A percentile compares a stretch with the other conserved stretches of the same genome.
Conservation (phyloP, 2,888 invertebrate species). For the Scelioninae gen. 1 region DNA sequence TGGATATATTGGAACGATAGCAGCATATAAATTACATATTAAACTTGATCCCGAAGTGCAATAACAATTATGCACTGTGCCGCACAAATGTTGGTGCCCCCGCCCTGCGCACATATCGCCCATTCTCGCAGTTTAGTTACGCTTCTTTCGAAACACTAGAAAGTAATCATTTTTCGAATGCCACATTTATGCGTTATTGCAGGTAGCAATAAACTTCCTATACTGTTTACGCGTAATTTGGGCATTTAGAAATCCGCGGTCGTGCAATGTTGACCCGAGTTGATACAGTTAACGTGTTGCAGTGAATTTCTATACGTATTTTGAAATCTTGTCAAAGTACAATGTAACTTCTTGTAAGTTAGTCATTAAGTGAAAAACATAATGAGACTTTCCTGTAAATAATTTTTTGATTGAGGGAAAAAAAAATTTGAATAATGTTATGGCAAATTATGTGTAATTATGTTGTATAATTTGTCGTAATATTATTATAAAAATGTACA, state of each 20-base stretch:
- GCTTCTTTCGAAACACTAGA: conserved; percentile 69
- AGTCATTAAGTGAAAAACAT: not conserved
- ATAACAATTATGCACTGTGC: conserved; percentile 35
- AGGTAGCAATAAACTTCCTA: conserved; percentile 38
- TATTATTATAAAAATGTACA: too few relatives aligned
- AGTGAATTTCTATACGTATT: not conserved
- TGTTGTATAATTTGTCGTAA: too few relatives aligned
- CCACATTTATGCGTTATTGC: conserved; percentile 60
- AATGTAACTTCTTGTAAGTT: not conserved
- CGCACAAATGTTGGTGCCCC: conserved; percentile 31
- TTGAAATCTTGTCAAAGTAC: conserved; percentile 16
- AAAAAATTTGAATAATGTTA: too few relatives aligned
- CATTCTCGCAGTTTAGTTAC: conserved; percentile 38
- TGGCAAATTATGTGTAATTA: too few relatives aligned
- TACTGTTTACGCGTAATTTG: conserved; percentile 39
- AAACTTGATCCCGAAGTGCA: conserved; percentile 59
- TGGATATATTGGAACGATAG: conserved; percentile 33
- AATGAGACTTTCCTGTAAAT: not conserved
- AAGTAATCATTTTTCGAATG: conserved; percentile 67
- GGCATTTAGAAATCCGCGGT: conserved; percentile 35
- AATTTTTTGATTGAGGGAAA: too few relatives aligned
- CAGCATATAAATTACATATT: conserved; percentile 65
- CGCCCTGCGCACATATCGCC: conserved; percentile 16
- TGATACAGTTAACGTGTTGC: conserved; percentile 7
- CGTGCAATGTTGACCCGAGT: not conserved